phyloP scores from a whole-genome alignment of 2,888 invertebrate species.

The Oligia strigilis region DNA sequence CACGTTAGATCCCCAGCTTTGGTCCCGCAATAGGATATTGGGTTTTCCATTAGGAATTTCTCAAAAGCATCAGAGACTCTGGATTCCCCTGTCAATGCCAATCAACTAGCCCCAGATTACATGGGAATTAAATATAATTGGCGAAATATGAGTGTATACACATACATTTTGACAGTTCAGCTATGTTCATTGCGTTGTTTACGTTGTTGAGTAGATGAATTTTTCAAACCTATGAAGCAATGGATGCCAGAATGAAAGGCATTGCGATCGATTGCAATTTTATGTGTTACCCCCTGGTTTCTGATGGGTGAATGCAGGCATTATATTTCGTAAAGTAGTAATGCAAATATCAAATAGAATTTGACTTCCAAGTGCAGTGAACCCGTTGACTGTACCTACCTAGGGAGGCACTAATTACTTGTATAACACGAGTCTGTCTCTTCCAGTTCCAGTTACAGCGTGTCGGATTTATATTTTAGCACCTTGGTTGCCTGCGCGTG shows the following conservation, averaged over 20 bases:
- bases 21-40: neutral
- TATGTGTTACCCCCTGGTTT: neutral
- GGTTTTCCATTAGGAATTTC: neutral
- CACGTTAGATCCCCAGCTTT: neutral
- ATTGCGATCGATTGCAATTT: neutral
- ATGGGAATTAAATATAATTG: neutral
- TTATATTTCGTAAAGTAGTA: neutral
- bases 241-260: too few relatives aligned
- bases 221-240: too few relatives aligned
- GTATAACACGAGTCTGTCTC: constrained; percentile 9
- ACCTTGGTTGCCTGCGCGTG: constrained; percentile 63
- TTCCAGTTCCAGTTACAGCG: constrained; percentile 50
- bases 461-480: constrained; percentile 63
- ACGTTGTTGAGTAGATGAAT: too few relatives aligned
- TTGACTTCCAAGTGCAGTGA: constrained; percentile 1
- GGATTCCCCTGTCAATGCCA: neutral
- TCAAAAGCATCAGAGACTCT: neutral
- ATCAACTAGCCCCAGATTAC: neutral
- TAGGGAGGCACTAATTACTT: constrained; percentile 26
- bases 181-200: too few relatives aligned
- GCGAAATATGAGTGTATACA: neutral
- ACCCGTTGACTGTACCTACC: neutral
- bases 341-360: neutral
- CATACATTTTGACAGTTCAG: too few relatives aligned
- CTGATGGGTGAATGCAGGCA: neutral